Evolutionary conservation across 1,140 invertebrate species (phyloP), one percentile per base, ranked within the genome.

Genomic region (Neodiprion fabricii): DNA sequence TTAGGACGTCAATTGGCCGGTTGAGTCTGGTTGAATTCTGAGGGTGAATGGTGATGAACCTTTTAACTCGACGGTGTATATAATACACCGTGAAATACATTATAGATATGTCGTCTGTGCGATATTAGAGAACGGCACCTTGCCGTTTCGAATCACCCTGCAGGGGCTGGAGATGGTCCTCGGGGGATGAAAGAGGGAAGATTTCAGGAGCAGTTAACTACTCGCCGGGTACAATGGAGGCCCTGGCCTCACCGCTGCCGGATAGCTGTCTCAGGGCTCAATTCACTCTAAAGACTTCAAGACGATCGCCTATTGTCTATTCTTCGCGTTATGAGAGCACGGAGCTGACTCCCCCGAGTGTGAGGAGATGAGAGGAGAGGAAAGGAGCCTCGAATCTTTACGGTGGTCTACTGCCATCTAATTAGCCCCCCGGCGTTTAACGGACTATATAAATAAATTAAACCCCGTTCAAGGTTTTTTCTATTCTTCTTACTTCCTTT

Each of bases 291-390:
- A 61, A 61, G 53, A 61, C 53, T 61, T 17, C n/a, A 61, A 61
- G 53, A 61, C 53, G 53, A 61, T 61, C 53, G n/a, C 11, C 53
- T 61, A 61, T 61, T 61, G 53, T 61, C 53, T 61, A 61, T 61
- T 61, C 53, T 61, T 61, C 53, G 11, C 53, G 53, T 61, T 61
- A 61, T 61, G 11, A 61, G 53, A 61, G n/a, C 11, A 2, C 28
- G 28, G 28, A 40, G 5, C 28, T 40, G 28, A 40, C 28, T 40
- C 28, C 28, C 28, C 4, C 53, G 53, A 61, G 53, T 61, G 53
- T 61, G 53, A 61, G 53, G 53, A 40, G 28, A 40, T 40, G 28
- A 40, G 28, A 40, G 28, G 28, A 40, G 28, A 40, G 28, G 28
- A 40, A 40, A 40, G 28, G 28, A 40, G 28, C 28, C 28, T 40